A percentile compares a stretch with the other conserved stretches of the same genome.
Evolutionary conservation across 1,140 invertebrate species (phyloP).

Genomic region (Leptonema lineaticorne): DNA sequence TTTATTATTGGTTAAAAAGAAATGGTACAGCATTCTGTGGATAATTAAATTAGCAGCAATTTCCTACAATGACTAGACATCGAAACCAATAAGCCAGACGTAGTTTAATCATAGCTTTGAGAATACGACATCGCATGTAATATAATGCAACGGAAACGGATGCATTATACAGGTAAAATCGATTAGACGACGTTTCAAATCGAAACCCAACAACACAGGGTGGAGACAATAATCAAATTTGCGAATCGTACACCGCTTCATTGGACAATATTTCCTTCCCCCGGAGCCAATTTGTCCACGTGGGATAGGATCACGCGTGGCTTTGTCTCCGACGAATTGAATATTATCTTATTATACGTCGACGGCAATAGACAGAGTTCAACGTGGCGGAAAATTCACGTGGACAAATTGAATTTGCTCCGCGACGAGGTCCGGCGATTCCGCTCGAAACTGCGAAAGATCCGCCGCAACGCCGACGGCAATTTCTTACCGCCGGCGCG

Average conservation of each 20-base stretch:
- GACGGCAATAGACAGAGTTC: neutral
- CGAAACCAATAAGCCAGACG: too few relatives aligned
- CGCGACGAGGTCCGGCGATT: constrained; percentile 21
- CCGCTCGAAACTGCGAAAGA: neutral
- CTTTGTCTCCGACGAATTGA: constrained; percentile 21
- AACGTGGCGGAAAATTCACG: constrained; percentile 17
- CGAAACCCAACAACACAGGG: too few relatives aligned
- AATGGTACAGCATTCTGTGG: too few relatives aligned
- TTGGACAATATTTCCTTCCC: neutral
- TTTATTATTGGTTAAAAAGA: too few relatives aligned
- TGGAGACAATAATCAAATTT: neutral
- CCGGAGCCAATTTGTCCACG: neutral
- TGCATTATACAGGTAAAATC: too few relatives aligned
- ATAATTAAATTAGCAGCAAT: too few relatives aligned
- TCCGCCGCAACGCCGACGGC: neutral
- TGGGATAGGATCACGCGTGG: neutral
- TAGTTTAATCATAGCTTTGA: too few relatives aligned
- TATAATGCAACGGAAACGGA: too few relatives aligned
- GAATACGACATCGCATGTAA: too few relatives aligned
- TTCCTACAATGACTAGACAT: too few relatives aligned
- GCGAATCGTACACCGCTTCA: neutral
- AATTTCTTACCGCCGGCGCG: neutral
- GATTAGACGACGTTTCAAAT: neutral
- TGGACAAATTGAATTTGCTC: constrained; percentile 30
- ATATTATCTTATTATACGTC: constrained; percentile 29